Evolutionary conservation across 2,888 invertebrate species (phyloP).

Genomic region (Hymenopus coronatus): DNA sequence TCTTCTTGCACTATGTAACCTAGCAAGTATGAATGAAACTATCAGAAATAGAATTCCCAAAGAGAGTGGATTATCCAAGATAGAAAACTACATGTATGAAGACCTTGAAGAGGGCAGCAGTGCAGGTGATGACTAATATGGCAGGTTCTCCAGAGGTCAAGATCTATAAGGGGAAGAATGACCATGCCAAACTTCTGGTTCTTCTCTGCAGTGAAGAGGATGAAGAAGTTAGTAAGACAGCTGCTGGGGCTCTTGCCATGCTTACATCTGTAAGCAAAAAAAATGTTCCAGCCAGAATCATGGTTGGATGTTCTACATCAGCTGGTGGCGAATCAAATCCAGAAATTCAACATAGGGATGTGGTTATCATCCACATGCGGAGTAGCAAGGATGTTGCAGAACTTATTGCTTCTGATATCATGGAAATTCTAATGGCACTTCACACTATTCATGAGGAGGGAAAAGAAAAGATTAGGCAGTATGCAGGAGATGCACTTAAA

Average conservation of each 20-base stretch:
- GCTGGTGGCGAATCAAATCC: slow-evolving; percentile 70
- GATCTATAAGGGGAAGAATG: slow-evolving; percentile 80
- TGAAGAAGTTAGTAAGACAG: slow-evolving; percentile 77
- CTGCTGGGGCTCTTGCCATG: slow-evolving; percentile 85
- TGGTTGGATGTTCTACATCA: slow-evolving; percentile 79
- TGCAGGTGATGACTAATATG: slow-evolving; percentile 83
- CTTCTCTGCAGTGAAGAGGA: slow-evolving; percentile 79
- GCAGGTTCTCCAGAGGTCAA: slow-evolving; percentile 76
- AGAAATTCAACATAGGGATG: slow-evolving; percentile 83
- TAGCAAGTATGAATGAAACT: slow-evolving; percentile 81
- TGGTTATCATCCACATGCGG: slow-evolving; percentile 70
- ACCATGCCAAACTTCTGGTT: slow-evolving; percentile 82
- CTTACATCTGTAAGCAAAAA: slow-evolving; percentile 71
- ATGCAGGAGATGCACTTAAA: slow-evolving; percentile 67
- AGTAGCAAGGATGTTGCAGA: slow-evolving; percentile 74
- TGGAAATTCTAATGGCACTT: slow-evolving; percentile 89
- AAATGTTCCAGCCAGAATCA: slow-evolving; percentile 68
- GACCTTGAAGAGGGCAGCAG: slow-evolving; percentile 87
- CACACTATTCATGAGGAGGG: slow-evolving; percentile 59
- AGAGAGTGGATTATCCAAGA: slow-evolving; percentile 83
- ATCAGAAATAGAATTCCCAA: slow-evolving; percentile 82
- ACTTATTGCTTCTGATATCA: slow-evolving; percentile 80
- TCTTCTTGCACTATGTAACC: slow-evolving; percentile 92
- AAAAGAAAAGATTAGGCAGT: slow-evolving; percentile 56
- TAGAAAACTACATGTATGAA: slow-evolving; percentile 94